Base-by-base conservation (phyloP, 2,113 vertebrate genomes). In the Thinocorus orbignyianus region DNA sequence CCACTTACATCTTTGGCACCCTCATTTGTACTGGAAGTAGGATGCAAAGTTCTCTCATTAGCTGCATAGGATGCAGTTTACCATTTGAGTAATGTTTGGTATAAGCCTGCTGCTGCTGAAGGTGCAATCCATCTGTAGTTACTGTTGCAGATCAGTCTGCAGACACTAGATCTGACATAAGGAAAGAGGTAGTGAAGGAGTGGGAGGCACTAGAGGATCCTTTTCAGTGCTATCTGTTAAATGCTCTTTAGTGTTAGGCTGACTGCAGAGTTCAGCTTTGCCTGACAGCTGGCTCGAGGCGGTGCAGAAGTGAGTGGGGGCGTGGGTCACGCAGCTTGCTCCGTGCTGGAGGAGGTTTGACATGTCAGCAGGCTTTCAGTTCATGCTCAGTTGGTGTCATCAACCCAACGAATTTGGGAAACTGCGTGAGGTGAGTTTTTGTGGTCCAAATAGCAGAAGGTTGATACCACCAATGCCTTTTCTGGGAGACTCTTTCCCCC, bases 61-160 rank as follows among this genome's bases (percentile, higher is more conserved):
- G 61, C 74, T 17, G 0, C 2, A 51, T 1, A 35, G 51, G 77
- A 15, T 81, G 74, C 26, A 31, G n/a, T 37, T 78, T 19, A 25
- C 37, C n/a, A 3, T 31, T 44, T 8, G n/a, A 74, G 51, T 24
- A 17, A 0, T 0, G 3, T 0, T 41, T 19, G 48, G n/a, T 15
- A 1, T 33, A 26, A 86, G 28, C 44, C 72, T 62, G 46, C 26
- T 69, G 3, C 81, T 42, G 58, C 76, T 70, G 81, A 7, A 84
- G 24, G 33, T 7, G 19, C 71, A 33, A 2, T 13, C 19, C 35
- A 14, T 1, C 8, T 52, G 2, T 4, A 48, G 64, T 33, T 35
- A 11, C 44, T 33, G 1, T 0, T 48, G 65, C 54, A 61, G 58
- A 39, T 58, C 14, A 1, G n/a, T 0, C 33, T 73, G 74, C 41